phyloP scores from a whole-genome alignment of 2,888 invertebrate genomes.

The Eustalomyia histrio region DNA sequence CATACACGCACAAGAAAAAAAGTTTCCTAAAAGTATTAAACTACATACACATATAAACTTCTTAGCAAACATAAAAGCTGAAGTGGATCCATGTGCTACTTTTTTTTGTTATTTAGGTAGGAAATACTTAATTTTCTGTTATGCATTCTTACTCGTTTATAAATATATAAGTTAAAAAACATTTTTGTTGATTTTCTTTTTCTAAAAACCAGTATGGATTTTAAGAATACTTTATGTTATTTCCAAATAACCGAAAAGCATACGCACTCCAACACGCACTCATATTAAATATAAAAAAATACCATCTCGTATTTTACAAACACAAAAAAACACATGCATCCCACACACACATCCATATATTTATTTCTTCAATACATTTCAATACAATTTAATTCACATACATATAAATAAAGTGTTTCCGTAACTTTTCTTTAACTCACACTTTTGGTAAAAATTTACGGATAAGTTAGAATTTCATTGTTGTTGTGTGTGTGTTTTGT shows the following conservation, averaged over 20 bases:
- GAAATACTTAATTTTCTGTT: conserved; percentile 28
- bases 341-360: not conserved
- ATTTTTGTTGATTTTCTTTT: not conserved
- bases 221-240: conserved; percentile 14
- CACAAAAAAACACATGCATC: conserved; percentile 13
- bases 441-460: not conserved
- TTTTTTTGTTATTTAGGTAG: conserved; percentile 8
- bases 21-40: not conserved
- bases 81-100: conserved; percentile 26
- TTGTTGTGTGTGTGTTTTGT: not conserved
- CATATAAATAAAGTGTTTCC: not conserved
- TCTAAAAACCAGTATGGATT: not conserved
- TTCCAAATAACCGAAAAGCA: not conserved
- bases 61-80: not conserved
- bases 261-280: not conserved
- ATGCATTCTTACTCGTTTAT: conserved; percentile 29
- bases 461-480: conserved; percentile 13
- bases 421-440: not conserved
- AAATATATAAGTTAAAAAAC: conserved; percentile 8
- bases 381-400: conserved; percentile 21
- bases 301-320: conserved; percentile 7
- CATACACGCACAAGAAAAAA: not conserved
- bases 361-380: too few relatives aligned
- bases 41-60: conserved; percentile 28
- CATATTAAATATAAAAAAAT: not conserved